Evolutionary conservation across 2,797 vertebrate genomes (phyloP).

Genomic region (Periparus ater): DNA sequence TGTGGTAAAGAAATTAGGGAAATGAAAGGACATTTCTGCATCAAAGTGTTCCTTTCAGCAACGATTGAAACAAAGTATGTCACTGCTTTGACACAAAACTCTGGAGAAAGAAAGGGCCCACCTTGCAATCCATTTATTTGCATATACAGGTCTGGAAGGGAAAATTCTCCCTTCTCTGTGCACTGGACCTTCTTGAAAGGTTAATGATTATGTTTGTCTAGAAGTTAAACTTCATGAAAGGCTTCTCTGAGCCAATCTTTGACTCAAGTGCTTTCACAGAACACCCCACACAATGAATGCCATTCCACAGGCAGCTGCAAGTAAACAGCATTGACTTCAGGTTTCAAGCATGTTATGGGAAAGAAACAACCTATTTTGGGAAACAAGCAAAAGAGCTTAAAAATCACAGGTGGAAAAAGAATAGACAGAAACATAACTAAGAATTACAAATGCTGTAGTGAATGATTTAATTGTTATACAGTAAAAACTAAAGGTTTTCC

Average conservation of each 20-base stretch:
- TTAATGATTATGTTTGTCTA: constrained; percentile 10
- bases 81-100: neutral
- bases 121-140: neutral
- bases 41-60: neutral
- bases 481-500: neutral
- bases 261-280: neutral
- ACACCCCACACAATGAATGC: neutral
- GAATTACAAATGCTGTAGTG: neutral
- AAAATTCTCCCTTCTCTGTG: neutral
- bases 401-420: neutral
- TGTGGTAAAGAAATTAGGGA: neutral
- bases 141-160: neutral
- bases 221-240: neutral
- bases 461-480: neutral
- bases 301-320: neutral
- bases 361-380: neutral
- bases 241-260: neutral
- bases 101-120: neutral
- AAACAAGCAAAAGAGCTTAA: neutral
- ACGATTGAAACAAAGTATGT: neutral
- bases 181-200: neutral
- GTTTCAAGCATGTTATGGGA: neutral
- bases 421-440: neutral
- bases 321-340: neutral
- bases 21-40: neutral